These are phyloP conservation scores for Loxodonta africana DNA, from an alignment of 2,113 vertebrate genomes.

Conservation along the genomic window DNA sequence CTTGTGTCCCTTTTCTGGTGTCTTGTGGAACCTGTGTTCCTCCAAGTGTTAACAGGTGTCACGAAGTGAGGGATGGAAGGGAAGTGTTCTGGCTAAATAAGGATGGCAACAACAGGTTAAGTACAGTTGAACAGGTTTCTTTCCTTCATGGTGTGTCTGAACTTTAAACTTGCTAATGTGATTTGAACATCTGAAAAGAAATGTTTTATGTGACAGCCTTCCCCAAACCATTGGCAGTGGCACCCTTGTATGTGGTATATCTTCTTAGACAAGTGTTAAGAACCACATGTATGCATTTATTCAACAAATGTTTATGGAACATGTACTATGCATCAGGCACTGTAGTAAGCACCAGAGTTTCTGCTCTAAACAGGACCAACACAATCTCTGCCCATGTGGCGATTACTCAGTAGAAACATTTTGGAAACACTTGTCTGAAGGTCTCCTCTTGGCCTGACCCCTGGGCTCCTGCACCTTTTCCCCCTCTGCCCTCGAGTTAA, in stretches of 20 bases:
- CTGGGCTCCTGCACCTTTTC: not conserved
- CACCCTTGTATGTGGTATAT: not conserved
- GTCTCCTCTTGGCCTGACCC: not conserved
- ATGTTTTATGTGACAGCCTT: not conserved
- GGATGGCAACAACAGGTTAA: not conserved
- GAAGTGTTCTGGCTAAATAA: not conserved
- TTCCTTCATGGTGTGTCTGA: not conserved
- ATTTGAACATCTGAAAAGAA: not conserved
- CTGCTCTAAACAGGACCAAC: not conserved
- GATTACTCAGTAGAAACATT: not conserved
- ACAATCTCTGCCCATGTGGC: fast-evolving
- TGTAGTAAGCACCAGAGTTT: fast-evolving
- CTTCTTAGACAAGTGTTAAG: not conserved
- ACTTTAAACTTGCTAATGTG: not conserved
- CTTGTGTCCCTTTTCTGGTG: too few species aligned
- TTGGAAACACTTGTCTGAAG: not conserved
- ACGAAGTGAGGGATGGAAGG: too few species aligned
- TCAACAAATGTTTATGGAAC: not conserved
- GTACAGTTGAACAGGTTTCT: not conserved
- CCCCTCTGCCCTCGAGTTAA: not conserved
- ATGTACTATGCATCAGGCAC: not conserved
- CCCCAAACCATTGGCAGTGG: not conserved
- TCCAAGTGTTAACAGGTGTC: not conserved
- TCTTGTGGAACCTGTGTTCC: not conserved
- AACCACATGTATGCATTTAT: not conserved